These are phyloP conservation scores for Cerastis rubricosa DNA, from an alignment of 2,888 invertebrate species.

Conservation along the genomic window DNA sequence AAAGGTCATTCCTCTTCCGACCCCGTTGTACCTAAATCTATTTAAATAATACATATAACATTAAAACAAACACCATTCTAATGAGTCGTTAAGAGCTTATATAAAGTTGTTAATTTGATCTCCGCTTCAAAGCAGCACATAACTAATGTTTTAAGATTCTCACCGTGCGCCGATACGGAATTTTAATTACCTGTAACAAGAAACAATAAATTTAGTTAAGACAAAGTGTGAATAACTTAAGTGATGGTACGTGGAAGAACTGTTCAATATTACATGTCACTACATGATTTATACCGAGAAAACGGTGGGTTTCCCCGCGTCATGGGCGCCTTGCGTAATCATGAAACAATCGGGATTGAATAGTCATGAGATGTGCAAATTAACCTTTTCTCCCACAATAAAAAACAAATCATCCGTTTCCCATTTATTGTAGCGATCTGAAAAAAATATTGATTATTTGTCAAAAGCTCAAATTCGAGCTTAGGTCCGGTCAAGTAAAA, in stretches of 20 bases:
- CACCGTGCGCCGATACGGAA: slow-evolving; percentile 50
- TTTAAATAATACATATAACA: slow-evolving; percentile 28
- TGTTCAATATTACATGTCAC: slow-evolving; percentile 40
- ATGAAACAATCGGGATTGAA: slow-evolving; percentile 32
- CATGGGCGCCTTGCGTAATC: slow-evolving; percentile 37
- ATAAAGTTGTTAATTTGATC: slow-evolving; percentile 40
- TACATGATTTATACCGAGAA: slow-evolving; percentile 31
- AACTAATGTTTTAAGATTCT: slow-evolving; percentile 55
- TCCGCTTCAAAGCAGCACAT: slow-evolving; percentile 25
- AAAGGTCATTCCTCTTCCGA: slow-evolving; percentile 19
- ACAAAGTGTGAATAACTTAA: slow-evolving; percentile 58
- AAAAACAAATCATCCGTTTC: background rate
- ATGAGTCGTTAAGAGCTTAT: slow-evolving; percentile 33
- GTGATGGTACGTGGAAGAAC: slow-evolving; percentile 44
- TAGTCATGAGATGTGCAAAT: slow-evolving; percentile 16
- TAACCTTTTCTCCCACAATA: background rate
- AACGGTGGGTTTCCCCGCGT: slow-evolving; percentile 40
- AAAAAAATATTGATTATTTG: background rate
- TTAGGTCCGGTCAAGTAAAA: background rate
- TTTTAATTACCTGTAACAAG: slow-evolving; percentile 69
- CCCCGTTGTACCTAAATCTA: slow-evolving; percentile 17
- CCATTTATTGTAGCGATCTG: background rate
- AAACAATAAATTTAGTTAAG: slow-evolving; percentile 63
- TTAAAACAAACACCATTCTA: slow-evolving; percentile 44
- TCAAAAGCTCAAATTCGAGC: background rate